These are phyloP conservation scores for Cheilosia pagana DNA, from an alignment of 2,888 invertebrate species.

Conservation along the genomic window DNA sequence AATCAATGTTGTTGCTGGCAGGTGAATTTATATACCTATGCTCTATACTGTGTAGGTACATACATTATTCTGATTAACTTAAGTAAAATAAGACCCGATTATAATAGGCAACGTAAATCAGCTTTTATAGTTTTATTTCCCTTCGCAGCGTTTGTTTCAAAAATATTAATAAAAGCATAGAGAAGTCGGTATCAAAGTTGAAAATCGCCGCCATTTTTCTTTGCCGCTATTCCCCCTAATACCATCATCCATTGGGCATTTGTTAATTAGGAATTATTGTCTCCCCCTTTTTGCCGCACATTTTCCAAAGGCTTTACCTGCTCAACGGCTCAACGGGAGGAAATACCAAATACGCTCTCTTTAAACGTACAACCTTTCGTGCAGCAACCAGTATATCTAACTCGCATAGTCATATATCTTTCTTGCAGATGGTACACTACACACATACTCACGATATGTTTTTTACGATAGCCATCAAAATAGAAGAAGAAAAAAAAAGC, in stretches of 20 bases:
- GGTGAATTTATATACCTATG: too few relatives aligned
- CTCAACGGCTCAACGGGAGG: conserved; percentile 31
- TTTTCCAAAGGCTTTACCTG: conserved; percentile 11
- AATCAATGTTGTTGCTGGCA: too few relatives aligned
- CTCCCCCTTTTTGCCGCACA: conserved; percentile 2
- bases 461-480: conserved; percentile 29
- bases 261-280: conserved; percentile 51
- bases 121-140: conserved; percentile 47
- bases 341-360: conserved; percentile 42
- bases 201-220: conserved; percentile 49
- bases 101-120: conserved; percentile 42
- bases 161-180: conserved; percentile 48
- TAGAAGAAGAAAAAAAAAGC: conserved; percentile 52
- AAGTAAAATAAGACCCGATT: background rate
- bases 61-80: too few relatives aligned
- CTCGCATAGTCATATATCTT: conserved; percentile 63
- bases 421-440: conserved; percentile 50
- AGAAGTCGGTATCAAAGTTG: background rate
- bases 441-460: conserved; percentile 26
- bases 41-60: too few relatives aligned
- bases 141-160: conserved; percentile 48
- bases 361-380: conserved; percentile 25
- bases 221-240: background rate
- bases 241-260: conserved; percentile 43
- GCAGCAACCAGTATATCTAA: conserved; percentile 39